Percentiles rank a stretch among this genome's conserved stretches.
phyloP scores from a whole-genome alignment of 2,113 vertebrate genomes.

The Erythrolamprus reginae region DNA sequence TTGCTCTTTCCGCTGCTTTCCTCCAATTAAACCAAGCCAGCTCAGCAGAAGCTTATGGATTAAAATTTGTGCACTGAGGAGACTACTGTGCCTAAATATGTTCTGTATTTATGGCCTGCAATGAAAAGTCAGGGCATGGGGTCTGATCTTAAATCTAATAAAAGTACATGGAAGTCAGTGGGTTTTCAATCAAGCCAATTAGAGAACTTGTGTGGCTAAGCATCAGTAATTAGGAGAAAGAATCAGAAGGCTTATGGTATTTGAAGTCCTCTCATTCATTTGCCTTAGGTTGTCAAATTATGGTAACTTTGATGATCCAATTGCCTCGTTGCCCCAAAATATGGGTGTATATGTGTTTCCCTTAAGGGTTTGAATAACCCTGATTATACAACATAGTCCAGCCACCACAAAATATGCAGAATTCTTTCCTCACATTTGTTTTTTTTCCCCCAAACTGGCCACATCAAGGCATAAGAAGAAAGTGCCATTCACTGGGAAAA shows the following conservation, averaged over 20 bases:
- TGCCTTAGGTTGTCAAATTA: conserved; percentile 23
- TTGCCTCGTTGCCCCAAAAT: conserved; percentile 31
- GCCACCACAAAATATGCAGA: conserved; percentile 39
- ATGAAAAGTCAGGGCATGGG: background rate
- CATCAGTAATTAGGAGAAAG: background rate
- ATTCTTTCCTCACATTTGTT: conserved; percentile 47
- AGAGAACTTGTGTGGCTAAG: conserved; percentile 13
- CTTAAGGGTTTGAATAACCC: conserved; percentile 43
- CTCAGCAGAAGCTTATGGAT: conserved; percentile 1
- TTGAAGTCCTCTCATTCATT: conserved; percentile 27
- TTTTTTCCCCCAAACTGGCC: conserved; percentile 1
- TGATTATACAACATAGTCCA: conserved; percentile 21
- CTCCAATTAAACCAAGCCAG: conserved; percentile 16
- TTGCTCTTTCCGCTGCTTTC: conserved; percentile 18
- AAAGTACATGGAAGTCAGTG: background rate
- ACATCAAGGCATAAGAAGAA: conserved; percentile 52
- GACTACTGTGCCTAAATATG: background rate
- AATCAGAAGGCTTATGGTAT: conserved; percentile 17
- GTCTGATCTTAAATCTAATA: background rate
- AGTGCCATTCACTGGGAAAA: conserved; percentile 53
- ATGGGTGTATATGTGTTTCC: background rate
- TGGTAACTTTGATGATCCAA: conserved; percentile 34
- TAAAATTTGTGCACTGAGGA: conserved; percentile 17
- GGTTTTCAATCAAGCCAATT: background rate
- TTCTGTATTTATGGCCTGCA: conserved; percentile 18